Evolutionary conservation across 2,797 vertebrate species (phyloP).

Genomic region (Enteromius treurensis): DNA sequence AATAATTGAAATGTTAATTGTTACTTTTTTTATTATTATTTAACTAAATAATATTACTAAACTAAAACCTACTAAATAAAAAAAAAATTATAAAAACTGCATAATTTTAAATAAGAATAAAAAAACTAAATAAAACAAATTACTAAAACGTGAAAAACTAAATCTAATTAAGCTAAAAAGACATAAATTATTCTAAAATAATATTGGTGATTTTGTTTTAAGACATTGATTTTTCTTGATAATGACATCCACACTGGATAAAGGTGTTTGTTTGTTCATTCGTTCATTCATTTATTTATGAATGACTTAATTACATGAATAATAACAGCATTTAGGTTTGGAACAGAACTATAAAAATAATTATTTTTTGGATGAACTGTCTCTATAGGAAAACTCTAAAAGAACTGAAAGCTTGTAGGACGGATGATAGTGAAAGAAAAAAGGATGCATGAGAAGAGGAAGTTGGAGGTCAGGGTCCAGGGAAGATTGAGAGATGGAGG

Average conservation of each 20-base stretch:
- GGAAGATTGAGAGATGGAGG: constrained; percentile 25
- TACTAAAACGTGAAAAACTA: too few species aligned
- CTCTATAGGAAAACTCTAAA: not conserved
- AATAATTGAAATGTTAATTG: not conserved
- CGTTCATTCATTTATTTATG: too few species aligned
- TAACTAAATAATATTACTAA: too few species aligned
- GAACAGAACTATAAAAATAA: not conserved
- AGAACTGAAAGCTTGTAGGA: not conserved
- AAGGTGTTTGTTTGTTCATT: not conserved
- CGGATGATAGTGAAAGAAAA: not conserved
- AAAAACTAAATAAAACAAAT: too few species aligned
- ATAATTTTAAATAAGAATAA: too few species aligned
- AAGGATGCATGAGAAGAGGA: not conserved
- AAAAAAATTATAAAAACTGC: too few species aligned
- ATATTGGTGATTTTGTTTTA: not conserved
- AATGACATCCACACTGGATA: not conserved
- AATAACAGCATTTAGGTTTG: not conserved
- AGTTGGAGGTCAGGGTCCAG: constrained; percentile 11
- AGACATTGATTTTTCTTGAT: not conserved
- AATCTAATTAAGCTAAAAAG: too few species aligned
- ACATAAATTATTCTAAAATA: not conserved
- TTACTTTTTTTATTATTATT: too few species aligned
- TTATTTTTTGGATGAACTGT: not conserved
- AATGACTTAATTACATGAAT: too few species aligned
- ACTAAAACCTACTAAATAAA: not conserved